Conservation (phyloP, 2,888 invertebrate genomes). For the Urechis unicinctus region DNA sequence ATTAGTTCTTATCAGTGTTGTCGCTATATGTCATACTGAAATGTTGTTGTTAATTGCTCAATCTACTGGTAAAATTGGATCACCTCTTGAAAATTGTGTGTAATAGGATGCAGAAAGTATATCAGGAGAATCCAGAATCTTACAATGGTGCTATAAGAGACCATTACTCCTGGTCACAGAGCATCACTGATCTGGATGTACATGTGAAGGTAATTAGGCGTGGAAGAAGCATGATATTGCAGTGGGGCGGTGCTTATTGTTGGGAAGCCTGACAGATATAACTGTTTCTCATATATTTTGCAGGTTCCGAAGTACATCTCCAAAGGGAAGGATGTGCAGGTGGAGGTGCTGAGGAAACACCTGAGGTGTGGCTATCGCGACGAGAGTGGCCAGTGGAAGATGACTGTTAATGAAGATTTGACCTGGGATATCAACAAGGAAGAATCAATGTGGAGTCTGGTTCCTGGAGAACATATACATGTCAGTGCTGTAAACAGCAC, state of each 20-base stretch:
- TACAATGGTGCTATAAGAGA: slow-evolving; percentile 77
- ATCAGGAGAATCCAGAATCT: slow-evolving; percentile 52
- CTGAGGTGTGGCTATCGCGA: slow-evolving; percentile 31
- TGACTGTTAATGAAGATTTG: slow-evolving; percentile 62
- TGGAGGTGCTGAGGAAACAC: slow-evolving; percentile 58
- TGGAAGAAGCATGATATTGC: no score
- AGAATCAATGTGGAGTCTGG: slow-evolving; percentile 73
- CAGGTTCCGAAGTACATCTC: slow-evolving; percentile 53
- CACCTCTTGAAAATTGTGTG: no score
- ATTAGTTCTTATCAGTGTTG: no score
- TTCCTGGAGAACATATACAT: slow-evolving; percentile 59
- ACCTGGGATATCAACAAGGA: slow-evolving; percentile 63
- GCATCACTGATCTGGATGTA: slow-evolving; percentile 65
- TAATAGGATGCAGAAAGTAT: slow-evolving; percentile 26
- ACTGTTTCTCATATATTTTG: no score
- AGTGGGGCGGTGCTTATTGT: no score
- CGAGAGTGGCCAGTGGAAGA: slow-evolving; percentile 15
- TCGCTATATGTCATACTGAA: no score
- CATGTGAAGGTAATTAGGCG: slow-evolving; percentile 27
- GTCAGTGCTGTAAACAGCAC: slow-evolving; percentile 54
- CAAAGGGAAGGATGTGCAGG: slow-evolving; percentile 64
- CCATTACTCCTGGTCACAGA: slow-evolving; percentile 79
- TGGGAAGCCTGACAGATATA: no score
- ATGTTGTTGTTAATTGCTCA: no score
- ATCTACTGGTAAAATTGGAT: no score